These are phyloP conservation scores for Netelia fuscicornis DNA, from an alignment of 2,888 invertebrate species.

Conservation along the genomic window DNA sequence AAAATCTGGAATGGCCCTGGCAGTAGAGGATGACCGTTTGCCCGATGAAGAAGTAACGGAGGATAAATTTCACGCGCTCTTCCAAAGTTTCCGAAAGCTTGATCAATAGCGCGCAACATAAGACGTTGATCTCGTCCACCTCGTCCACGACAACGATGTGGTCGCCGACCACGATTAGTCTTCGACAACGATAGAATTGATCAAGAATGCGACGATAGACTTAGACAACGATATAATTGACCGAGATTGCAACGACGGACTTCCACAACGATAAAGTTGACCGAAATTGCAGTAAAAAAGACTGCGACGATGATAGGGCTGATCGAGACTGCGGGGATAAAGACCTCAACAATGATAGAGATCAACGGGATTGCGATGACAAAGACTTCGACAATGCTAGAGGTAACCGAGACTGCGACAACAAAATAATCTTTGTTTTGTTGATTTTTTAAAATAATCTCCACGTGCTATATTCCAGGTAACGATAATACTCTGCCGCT, in stretches of 20 bases:
- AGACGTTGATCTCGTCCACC: constrained; percentile 46
- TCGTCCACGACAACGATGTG: constrained; percentile 20
- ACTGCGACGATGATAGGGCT: constrained; percentile 10
- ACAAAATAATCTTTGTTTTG: background rate
- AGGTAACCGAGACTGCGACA: background rate
- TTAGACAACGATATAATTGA: background rate
- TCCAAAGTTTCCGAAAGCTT: constrained; percentile 42
- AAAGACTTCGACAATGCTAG: background rate
- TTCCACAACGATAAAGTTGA: background rate
- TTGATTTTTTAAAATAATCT: too few species aligned
- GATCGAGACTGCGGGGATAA: background rate
- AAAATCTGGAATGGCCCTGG: constrained; percentile 43
- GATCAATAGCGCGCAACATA: constrained; percentile 47
- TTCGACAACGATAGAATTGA: background rate
- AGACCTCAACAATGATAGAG: background rate
- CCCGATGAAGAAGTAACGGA: constrained; percentile 5
- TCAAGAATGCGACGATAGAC: background rate
- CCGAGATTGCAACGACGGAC: background rate
- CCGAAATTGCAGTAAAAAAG: background rate
- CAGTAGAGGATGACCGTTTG: background rate
- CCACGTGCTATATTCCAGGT: background rate
- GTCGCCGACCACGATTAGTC: background rate
- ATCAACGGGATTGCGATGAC: background rate
- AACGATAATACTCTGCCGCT: constrained; percentile 2
- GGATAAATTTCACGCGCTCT: constrained; percentile 49